Percentiles rank a stretch among this genome's conserved stretches.
Evolutionary conservation across 2,888 invertebrate species (phyloP).

Genomic region (Drosophila flavopinicola): DNA sequence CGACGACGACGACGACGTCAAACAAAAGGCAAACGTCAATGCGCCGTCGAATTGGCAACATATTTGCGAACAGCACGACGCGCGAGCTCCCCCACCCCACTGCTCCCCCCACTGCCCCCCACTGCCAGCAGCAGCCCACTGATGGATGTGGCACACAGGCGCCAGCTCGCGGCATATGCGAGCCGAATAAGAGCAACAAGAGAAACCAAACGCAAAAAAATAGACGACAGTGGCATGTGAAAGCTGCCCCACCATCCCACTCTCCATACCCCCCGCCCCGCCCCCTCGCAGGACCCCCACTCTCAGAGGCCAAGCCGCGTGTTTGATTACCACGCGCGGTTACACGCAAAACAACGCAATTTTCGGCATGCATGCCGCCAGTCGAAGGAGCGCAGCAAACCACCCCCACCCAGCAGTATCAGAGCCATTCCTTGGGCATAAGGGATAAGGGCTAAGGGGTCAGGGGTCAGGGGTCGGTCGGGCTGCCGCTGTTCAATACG

Average conservation of each 20-base stretch:
- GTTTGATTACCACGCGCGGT: conserved; percentile 84
- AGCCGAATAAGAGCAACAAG: conserved; percentile 22
- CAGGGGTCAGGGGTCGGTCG: conserved; percentile 16
- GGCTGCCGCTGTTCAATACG: conserved; percentile 61
- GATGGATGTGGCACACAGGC: conserved; percentile 23
- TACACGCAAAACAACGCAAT: conserved; percentile 83
- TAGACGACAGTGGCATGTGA: conserved; percentile 51
- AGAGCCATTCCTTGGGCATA: conserved; percentile 2
- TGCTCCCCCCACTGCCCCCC: too few species aligned
- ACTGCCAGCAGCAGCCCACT: conserved; percentile 6
- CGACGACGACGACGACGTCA: conserved; percentile 33
- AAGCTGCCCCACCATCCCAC: conserved; percentile 29
- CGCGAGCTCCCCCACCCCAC: too few species aligned
- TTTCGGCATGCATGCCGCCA: conserved; percentile 81
- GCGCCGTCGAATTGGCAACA: conserved; percentile 82
- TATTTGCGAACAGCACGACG: conserved; percentile 80
- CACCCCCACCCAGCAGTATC: conserved; percentile 16
- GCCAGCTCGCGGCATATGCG: conserved; percentile 69
- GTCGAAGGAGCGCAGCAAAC: conserved; percentile 33
- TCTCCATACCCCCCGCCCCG: background rate
- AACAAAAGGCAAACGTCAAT: conserved; percentile 78
- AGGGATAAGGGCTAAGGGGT: conserved; percentile 19
- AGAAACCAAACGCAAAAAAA: background rate
- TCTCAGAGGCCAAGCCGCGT: conserved; percentile 46
- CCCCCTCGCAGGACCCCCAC: background rate